Base-by-base conservation (phyloP, 92 coral and sea anemone genomes). In the Phenganax stokvisi region DNA sequence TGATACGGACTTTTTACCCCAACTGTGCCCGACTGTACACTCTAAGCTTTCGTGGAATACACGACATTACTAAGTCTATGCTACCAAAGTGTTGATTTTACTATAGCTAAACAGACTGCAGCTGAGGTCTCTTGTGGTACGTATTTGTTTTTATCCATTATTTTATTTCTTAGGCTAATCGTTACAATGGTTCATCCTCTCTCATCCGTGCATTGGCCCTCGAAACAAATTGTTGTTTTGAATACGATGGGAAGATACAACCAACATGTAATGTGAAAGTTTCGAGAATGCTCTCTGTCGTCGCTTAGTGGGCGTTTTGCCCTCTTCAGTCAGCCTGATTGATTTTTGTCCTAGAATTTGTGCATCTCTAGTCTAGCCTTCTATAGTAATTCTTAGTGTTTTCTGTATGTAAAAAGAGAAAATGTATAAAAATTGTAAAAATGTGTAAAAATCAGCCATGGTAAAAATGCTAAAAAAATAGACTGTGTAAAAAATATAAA, bases 121-220 rank as follows among this genome's bases (percentile, higher is more conserved):
- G 25, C 25, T 25, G 25, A 79, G 74, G 31, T 79, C 60, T 59
- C 0, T 30, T 6, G 6, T 8, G 10, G 25, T 20, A 20, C 25
- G 30, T 68, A 27, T n/a, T 68, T 1, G 0, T 68, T 6, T 12
- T 10, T 3, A 75, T 75, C 11, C 20, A 69, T 10, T 0, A 27
- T 25, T 56, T 25, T 9, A 56, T 44, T 75, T 57, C 25, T 2
- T 76, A 76, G 81, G 52, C 71, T 54, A 15, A 76, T 59, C 56
- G 16, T 47, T 64, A 30, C 20, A 54, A 64, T 17, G 69, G 83
- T 79, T 63, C 81, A 30, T 76, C 83, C 10, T 54, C 61, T 65
- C 83, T 79, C 29, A 79, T 79, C 29, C 53, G 83, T 79, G 83
- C 83, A 27, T 51, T 79, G 56, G 83, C 83, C 51, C 74, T 79